These are phyloP conservation scores for Mycalesis mineus DNA, from an alignment of 2,888 invertebrate genomes.

Conservation along the genomic window DNA sequence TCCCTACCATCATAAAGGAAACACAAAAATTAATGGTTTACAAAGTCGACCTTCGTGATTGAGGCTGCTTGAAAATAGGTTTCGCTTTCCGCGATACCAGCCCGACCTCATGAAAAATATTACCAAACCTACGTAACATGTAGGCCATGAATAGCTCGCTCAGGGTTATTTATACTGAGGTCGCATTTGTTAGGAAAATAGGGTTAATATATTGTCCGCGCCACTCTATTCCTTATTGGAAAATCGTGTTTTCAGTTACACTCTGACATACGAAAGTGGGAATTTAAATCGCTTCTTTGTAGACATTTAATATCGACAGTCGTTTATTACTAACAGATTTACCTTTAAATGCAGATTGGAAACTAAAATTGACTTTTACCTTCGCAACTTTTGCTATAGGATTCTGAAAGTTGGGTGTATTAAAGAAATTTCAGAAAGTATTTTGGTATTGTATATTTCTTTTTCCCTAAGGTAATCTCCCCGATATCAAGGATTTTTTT, in stretches of 20 bases:
- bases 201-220: background rate
- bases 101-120: constrained; percentile 25
- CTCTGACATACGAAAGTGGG: background rate
- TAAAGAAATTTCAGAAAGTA: no score
- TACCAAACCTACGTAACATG: constrained; percentile 25
- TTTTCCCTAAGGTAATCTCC: no score
- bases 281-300: background rate
- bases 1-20: background rate
- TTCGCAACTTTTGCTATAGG: no score
- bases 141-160: constrained; percentile 26
- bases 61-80: constrained; percentile 35
- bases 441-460: no score
- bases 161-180: constrained; percentile 1
- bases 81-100: constrained; percentile 43
- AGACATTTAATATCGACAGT: background rate
- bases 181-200: background rate
- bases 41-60: constrained; percentile 27
- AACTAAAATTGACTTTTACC: no score
- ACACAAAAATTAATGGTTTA: constrained; percentile 29
- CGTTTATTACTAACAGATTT: background rate
- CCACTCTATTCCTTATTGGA: background rate
- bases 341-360: no score
- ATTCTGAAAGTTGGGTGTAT: no score
- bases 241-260: background rate
- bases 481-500: no score